Evolutionary conservation across 2,113 vertebrate genomes (phyloP), one percentile per base, ranked within the genome.

Genomic region (Pteropus alecto): DNA sequence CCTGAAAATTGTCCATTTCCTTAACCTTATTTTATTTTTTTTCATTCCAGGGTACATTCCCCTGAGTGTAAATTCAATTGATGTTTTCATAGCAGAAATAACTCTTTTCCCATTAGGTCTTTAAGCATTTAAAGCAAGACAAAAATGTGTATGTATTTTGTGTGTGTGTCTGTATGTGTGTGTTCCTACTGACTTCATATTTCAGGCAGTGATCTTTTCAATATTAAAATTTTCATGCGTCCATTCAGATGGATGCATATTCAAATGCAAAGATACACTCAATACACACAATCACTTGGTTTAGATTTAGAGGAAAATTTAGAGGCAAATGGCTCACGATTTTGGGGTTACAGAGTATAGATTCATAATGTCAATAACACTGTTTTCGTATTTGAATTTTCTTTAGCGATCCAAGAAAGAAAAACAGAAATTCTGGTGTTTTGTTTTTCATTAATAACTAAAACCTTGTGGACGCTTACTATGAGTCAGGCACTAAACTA

Each of bases 11-110:
- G 76, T 51, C n/a, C 24, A 83, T 86, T 97, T 95, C 35, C 35
- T 83, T 87, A 67, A 79, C 60, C 35, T 90, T 38, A 90, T 87
- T 95, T 87, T 81, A 90, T 91, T 84, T 90, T 33, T 86, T 78
- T 89, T 63, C 90, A 79, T 74, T 93, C 46, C 51, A 90, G 46
- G 26, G 65, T 19, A 76, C 0, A 65, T 61, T 74, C 4, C 19
- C 15, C 18, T 26, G 18, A 58, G 30, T 35, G 12, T 33, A 95
- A 68, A 93, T 74, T 82, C 38, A 93, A 70, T 28, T 91, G 48
- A 82, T 26, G 11, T 67, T 89, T 95, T 87, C 28, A 88, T 35
- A 60, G 11, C 26, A 87, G 43, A 93, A 95, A 84, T 35, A 15
- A 83, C 0, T 87, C 3, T 79, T 83, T 73, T 73, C 86, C 56